Base-by-base conservation (phyloP, 2,113 vertebrate genomes). In the Picathartes gymnocephalus region DNA sequence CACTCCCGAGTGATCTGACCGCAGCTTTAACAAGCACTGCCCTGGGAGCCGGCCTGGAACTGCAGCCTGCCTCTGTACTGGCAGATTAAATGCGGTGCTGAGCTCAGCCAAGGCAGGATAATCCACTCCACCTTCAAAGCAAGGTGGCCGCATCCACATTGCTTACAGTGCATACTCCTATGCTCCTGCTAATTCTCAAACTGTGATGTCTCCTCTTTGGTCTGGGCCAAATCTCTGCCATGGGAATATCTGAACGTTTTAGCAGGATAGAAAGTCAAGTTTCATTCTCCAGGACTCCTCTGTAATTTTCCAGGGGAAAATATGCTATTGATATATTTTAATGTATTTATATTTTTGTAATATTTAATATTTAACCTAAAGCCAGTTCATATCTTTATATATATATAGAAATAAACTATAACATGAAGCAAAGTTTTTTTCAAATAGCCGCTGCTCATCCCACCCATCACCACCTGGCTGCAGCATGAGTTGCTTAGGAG, bases 111-210 rank as follows among this genome's bases (percentile, higher is more conserved):
- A 14, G 3, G 2, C 3, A 5, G 20, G 13, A 62, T 37, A 83
- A 53, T 2, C n/a, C 56, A 3, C 14, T 17, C 9, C 44, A 9
- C 13, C 30, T 40, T n/a, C 23, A 7, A 27, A 84, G 57, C 39
- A 18, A 39, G 31, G 22, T 11, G 28, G 22, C 31, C 35, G 10
- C 64, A 20, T 64, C 15, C 81, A 57, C 12, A 45, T 0, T 42
- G 33, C 60, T 37, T 21, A 0, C 0, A 0, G n/a, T 7, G 30
- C 30, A 10, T 2, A 7, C 4, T 28, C 11, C 19, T 11, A 0
- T 7, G 31, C 6, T 47, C 2, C 1, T 15, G 65, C 17, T 24
- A 4, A 9, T 53, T 48, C 57, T 62, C 73, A 10, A 2, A 11
- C 22, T 13, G 12, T 18, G n/a, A 31, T 12, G 4, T 23, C 21